Conservation (phyloP, 2,888 invertebrate genomes). For the Heliconius aoede region DNA sequence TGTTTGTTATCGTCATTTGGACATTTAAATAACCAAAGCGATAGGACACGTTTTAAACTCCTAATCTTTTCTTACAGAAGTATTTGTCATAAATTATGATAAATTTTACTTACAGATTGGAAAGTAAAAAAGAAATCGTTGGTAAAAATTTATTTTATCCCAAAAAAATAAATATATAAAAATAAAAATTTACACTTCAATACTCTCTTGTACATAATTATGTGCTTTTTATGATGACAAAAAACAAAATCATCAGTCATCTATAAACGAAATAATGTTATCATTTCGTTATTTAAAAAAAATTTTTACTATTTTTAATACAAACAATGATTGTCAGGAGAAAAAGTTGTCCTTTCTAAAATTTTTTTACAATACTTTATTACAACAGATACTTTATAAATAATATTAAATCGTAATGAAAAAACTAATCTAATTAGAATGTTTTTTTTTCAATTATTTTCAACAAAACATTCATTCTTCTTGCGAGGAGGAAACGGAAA, state of each 20-base stretch:
- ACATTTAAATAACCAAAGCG: too few relatives aligned
- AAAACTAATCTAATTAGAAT: background rate
- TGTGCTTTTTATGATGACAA: background rate
- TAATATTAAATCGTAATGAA: background rate
- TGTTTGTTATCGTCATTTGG: too few relatives aligned
- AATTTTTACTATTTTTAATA: background rate
- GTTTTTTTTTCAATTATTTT: too few relatives aligned
- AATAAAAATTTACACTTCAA: constrained; percentile 22
- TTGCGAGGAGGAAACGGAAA: constrained; percentile 46
- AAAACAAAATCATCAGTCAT: background rate
- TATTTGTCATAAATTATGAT: background rate
- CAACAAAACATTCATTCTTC: constrained; percentile 41
- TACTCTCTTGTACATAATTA: background rate
- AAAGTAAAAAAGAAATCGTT: constrained; percentile 3
- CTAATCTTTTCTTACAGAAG: too few relatives aligned
- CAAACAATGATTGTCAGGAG: background rate
- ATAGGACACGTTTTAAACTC: too few relatives aligned
- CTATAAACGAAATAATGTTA: background rate
- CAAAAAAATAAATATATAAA: constrained; percentile 33
- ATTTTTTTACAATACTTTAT: background rate
- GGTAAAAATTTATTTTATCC: constrained; percentile 25
- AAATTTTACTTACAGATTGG: background rate
- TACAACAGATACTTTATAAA: background rate
- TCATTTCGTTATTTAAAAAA: background rate
- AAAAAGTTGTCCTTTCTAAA: background rate